Percentiles rank a stretch among this genome's conserved stretches.
Conservation (phyloP, 2,888 invertebrate genomes). For the Drosophila infuscata region DNA sequence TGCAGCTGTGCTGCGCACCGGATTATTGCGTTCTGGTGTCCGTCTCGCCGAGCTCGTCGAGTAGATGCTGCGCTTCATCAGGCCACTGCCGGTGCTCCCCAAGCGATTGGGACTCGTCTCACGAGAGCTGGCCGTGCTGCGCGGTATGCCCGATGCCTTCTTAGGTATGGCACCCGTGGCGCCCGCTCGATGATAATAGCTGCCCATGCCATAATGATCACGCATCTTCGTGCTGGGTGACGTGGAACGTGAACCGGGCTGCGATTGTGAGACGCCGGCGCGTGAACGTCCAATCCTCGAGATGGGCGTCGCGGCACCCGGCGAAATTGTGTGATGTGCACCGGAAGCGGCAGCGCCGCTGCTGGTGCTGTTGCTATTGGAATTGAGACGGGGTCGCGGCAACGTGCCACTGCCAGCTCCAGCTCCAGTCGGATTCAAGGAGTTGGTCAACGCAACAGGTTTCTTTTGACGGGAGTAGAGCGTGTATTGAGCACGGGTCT, state of each 20-base stretch:
- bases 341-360: slow-evolving; percentile 10
- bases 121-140: slow-evolving; percentile 89
- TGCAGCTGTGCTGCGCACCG: slow-evolving; percentile 88
- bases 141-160: slow-evolving; percentile 90
- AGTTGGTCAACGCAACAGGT: slow-evolving; percentile 49
- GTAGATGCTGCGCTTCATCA: slow-evolving; percentile 83
- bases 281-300: slow-evolving; percentile 86
- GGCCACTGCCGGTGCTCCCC: slow-evolving; percentile 84
- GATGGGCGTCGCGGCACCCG: slow-evolving; percentile 68
- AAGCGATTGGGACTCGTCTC: slow-evolving; percentile 89
- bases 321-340: slow-evolving; percentile 67
- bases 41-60: slow-evolving; percentile 79
- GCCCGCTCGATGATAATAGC: slow-evolving; percentile 79
- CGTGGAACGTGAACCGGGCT: slow-evolving; percentile 96
- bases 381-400: slow-evolving; percentile 76
- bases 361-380: slow-evolving; percentile 47
- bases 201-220: slow-evolving; percentile 86
- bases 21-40: slow-evolving; percentile 86
- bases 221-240: slow-evolving; percentile 95
- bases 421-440: slow-evolving; percentile 16
- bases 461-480: slow-evolving; percentile 91
- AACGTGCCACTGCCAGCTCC: slow-evolving; percentile 69
- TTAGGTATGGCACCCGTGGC: slow-evolving; percentile 87
- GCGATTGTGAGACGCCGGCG: slow-evolving; percentile 95
- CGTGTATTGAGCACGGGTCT: slow-evolving; percentile 93